phyloP scores from a whole-genome alignment of 2,888 invertebrate genomes.

The Agrochola lota region DNA sequence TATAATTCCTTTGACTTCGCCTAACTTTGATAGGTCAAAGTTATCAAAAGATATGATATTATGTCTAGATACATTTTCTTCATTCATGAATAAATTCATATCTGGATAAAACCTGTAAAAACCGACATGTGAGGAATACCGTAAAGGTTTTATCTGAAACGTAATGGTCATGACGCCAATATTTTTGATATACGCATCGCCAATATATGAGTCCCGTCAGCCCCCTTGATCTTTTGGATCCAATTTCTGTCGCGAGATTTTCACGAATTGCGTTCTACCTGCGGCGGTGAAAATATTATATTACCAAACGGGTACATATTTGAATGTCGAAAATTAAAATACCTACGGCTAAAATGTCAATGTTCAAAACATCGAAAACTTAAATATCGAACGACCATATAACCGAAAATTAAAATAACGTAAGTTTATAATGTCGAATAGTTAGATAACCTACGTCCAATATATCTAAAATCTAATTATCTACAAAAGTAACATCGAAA shows the following conservation, averaged over 20 bases:
- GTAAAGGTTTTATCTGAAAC: constrained; percentile 41
- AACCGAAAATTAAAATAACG: no score
- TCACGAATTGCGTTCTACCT: constrained; percentile 14
- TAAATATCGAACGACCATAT: no score
- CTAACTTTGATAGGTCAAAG: background rate
- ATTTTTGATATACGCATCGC: constrained; percentile 48
- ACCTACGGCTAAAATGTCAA: no score
- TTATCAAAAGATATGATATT: constrained; percentile 8
- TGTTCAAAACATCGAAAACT: no score
- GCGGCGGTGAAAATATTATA: constrained; percentile 38
- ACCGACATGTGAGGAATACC: constrained; percentile 17
- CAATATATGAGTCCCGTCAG: constrained; percentile 30
- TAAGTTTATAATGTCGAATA: no score
- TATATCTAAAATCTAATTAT: no score
- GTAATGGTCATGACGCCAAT: constrained; percentile 48
- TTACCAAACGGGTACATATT: no score
- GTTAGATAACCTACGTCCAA: no score
- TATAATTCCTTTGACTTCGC: background rate
- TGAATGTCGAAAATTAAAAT: no score
- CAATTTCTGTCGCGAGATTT: constrained; percentile 40
- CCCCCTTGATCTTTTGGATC: constrained; percentile 52
- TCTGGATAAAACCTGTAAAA: constrained; percentile 13
- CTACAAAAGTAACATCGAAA: no score
- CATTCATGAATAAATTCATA: constrained; percentile 12
- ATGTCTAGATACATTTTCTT: background rate